Percentiles rank a stretch among this genome's conserved stretches.
Conservation (phyloP, 2,113 vertebrate genomes). For the Micronycteris hirsuta region DNA sequence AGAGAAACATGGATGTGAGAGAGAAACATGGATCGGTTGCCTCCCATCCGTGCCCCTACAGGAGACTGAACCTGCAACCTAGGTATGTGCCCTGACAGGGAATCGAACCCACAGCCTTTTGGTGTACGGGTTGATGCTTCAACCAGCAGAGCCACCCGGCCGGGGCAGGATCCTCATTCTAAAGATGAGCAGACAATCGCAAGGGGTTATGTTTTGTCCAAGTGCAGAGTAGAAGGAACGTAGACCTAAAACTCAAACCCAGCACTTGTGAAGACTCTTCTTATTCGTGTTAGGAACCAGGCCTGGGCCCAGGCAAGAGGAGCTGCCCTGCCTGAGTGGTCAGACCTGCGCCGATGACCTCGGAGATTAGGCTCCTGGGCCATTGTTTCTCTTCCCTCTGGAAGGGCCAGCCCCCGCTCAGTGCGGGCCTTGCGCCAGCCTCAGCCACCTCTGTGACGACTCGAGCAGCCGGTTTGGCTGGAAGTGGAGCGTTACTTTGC, state of each 20-base stretch:
- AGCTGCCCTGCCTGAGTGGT: background rate
- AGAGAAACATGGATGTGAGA: no score
- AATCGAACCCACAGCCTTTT: no score
- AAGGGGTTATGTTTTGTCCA: background rate
- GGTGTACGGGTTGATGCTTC: no score
- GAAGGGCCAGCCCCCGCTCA: background rate
- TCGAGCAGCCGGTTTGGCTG: background rate
- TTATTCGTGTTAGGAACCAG: background rate
- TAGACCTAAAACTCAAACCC: background rate
- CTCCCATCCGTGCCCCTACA: no score
- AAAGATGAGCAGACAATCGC: background rate
- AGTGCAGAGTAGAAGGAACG: rapidly evolving
- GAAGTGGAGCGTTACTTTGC: background rate
- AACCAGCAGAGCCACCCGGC: background rate
- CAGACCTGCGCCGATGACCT: background rate
- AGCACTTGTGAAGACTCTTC: background rate
- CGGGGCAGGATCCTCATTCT: background rate
- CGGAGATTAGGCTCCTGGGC: background rate
- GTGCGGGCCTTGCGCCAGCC: background rate
- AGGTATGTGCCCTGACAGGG: no score
- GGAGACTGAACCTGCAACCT: no score
- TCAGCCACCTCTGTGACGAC: background rate
- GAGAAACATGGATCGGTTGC: no score
- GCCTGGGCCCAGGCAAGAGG: background rate
- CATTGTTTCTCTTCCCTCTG: background rate